These are phyloP conservation scores for Struthio camelus DNA, from an alignment of 2,113 vertebrate genomes.

Conservation along the genomic window DNA sequence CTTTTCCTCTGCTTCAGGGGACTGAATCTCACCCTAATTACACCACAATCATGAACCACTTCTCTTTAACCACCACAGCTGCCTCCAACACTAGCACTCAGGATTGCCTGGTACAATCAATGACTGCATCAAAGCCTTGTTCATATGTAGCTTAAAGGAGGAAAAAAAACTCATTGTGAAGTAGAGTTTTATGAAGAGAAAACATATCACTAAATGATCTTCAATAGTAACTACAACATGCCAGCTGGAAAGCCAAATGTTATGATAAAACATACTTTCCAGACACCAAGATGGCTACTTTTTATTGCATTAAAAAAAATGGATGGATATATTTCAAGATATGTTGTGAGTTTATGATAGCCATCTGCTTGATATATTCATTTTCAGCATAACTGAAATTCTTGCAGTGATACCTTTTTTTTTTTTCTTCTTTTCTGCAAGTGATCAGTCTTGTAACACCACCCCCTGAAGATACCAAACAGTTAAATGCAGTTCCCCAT, in stretches of 20 bases:
- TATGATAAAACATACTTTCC: background rate
- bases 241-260: background rate
- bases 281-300: background rate
- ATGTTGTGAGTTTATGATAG: background rate
- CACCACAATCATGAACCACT: background rate
- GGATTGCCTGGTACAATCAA: background rate
- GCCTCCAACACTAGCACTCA: background rate
- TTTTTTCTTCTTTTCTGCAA: background rate
- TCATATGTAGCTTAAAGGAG: background rate
- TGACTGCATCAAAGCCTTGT: background rate
- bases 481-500: background rate
- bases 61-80: background rate
- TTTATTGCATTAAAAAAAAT: background rate
- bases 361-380: background rate
- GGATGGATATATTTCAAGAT: background rate
- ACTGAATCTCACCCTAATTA: no score
- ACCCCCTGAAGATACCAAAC: background rate
- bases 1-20: background rate
- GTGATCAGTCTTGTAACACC: background rate
- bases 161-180: background rate
- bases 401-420: background rate
- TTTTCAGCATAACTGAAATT: background rate
- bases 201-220: background rate
- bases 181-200: background rate
- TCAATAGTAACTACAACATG: background rate